Conservation (phyloP, 2,888 invertebrate species). For the Stramonita haemastoma region DNA sequence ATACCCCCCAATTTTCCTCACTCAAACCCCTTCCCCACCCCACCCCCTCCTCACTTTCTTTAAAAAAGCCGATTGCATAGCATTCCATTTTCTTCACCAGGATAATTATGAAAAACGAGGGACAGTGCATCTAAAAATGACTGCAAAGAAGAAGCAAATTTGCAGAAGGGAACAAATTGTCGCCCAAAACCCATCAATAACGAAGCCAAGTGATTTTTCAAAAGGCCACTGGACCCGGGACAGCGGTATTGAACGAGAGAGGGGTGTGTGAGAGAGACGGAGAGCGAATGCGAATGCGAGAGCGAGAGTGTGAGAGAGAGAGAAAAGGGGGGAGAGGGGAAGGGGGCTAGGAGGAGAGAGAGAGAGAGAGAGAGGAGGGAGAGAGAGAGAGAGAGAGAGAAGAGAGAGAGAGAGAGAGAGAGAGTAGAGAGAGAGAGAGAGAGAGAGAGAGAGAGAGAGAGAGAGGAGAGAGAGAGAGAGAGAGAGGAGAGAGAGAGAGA, state of each 20-base stretch:
- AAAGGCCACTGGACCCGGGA: slow-evolving; percentile 5
- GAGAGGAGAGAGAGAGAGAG: too few relatives aligned
- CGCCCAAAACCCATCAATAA: slow-evolving; percentile 27
- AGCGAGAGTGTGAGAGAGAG: too few relatives aligned
- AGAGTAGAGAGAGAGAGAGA: background rate
- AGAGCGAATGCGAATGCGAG: too few relatives aligned
- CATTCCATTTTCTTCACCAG: slow-evolving; percentile 16
- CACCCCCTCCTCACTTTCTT: background rate
- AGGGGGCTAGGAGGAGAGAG: background rate
- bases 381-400: too few relatives aligned
- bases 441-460: too few relatives aligned
- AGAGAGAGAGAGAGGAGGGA: background rate
- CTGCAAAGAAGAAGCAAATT: slow-evolving; percentile 22
- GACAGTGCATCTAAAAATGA: background rate
- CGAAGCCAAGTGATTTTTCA: slow-evolving; percentile 5
- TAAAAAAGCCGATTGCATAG: slow-evolving; percentile 1
- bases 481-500: background rate
- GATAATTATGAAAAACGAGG: slow-evolving; percentile 32
- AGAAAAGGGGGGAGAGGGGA: background rate
- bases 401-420: too few relatives aligned
- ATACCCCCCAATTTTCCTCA: background rate
- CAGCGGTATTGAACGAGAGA: slow-evolving; percentile 1
- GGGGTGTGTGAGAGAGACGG: background rate
- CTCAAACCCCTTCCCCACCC: background rate
- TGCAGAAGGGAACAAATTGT: slow-evolving; percentile 36